phyloP scores from a whole-genome alignment of 2,797 vertebrate species.

The Nannoperca obscura region DNA sequence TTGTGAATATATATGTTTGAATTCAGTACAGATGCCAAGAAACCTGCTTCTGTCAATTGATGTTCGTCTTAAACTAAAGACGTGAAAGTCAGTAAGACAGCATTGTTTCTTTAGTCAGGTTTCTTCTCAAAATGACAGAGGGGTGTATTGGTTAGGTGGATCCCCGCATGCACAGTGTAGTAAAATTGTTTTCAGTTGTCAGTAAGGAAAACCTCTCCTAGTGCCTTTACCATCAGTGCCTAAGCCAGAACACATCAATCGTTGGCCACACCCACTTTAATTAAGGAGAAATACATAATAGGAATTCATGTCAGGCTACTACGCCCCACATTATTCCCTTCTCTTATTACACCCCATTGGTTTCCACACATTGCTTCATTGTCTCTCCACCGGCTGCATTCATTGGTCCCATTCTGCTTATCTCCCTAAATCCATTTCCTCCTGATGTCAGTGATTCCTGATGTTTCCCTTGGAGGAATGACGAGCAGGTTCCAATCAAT shows the following conservation, averaged over 20 bases:
- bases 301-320: not conserved
- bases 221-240: not conserved
- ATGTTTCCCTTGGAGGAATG: slow-evolving; percentile 62
- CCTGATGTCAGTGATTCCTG: slow-evolving; percentile 40
- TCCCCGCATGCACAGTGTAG: slow-evolving; percentile 30
- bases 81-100: slow-evolving; percentile 13
- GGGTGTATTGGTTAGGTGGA: slow-evolving; percentile 35
- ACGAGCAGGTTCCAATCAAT: slow-evolving; percentile 72
- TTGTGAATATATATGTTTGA: not conserved
- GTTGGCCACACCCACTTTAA: slow-evolving; percentile 30
- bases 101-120: slow-evolving; percentile 24
- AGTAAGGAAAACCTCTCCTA: slow-evolving; percentile 38
- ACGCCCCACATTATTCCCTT: not conserved
- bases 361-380: slow-evolving; percentile 27
- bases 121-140: slow-evolving; percentile 36
- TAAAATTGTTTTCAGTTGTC: slow-evolving; percentile 62
- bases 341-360: slow-evolving; percentile 14
- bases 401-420: slow-evolving; percentile 38
- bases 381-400: slow-evolving; percentile 17
- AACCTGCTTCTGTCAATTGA: slow-evolving; percentile 3
- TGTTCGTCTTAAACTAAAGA: slow-evolving; percentile 26
- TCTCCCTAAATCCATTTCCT: slow-evolving; percentile 40
- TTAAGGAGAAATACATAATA: slow-evolving; percentile 8
- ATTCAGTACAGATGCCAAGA: slow-evolving; percentile 4
- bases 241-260: slow-evolving; percentile 45